Base-by-base conservation (phyloP, 1,140 invertebrate genomes). In the Tetragonula clypearis region DNA sequence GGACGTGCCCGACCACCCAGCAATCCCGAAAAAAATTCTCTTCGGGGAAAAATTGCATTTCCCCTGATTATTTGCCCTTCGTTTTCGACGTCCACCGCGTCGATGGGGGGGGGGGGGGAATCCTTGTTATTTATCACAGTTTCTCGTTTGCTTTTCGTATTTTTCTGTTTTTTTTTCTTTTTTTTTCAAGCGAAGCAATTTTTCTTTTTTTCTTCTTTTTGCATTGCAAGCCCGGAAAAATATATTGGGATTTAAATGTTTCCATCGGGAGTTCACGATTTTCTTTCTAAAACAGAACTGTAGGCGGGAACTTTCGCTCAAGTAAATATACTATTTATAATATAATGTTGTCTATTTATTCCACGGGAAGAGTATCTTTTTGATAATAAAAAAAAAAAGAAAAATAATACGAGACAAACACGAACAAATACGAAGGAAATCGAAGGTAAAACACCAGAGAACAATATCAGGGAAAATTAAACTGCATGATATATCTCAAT, bases 1-100 rank as follows among this genome's bases (percentile, higher is more conserved):
- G 84, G 69, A 78, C 68, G 49, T 74, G 80, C 55, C 23, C 66
- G 90, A 91, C 90, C 90, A 91, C 90, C 89, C 90, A 89, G 55
- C 78, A 60, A 79, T 83, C 69, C 72, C 53, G n/a, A 69, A 83
- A 65, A 66, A 88, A 49, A n/a, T 73, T 23, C 26, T 8, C 23
- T 23, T 62, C 60, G 23, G n/a, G 14, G 55, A 74, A 80, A 86
- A 89, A 86, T 74, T 19, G 15, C 8, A 62, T 80, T 56, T 62
- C 60, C 60, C 68, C 65, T 23, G 6, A 26, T 19, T 58, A 49
- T 35, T 81, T 58, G 8, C 56, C 65, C 26, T 60, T 65, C 68
- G 5, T 68, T 30, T 66, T 26, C 1, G 19, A 87, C 30, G 53
- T 23, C 26, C 26, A 49, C 1, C 35, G 11, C 15, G 12, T 49